Evolutionary conservation across 2,797 vertebrate species (phyloP).

Genomic region (Paguma larvata): DNA sequence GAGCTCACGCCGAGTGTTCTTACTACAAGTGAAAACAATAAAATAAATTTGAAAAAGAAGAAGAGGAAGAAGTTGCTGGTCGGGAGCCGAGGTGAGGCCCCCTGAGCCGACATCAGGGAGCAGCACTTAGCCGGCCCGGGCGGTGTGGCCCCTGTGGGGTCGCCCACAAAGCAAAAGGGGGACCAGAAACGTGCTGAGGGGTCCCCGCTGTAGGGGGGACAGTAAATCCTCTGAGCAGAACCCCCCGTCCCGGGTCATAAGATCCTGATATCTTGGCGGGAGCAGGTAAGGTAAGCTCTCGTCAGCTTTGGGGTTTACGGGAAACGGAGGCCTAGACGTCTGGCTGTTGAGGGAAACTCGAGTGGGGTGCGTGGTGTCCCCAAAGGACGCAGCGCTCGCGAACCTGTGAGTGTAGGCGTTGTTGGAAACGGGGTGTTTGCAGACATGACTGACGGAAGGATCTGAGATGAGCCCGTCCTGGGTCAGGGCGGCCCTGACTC

Average conservation of each 20-base stretch:
- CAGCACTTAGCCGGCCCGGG: background rate
- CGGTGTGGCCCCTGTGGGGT: background rate
- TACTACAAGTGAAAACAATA: fast-evolving
- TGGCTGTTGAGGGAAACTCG: background rate
- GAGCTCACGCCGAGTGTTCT: too few species aligned
- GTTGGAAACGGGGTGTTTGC: too few species aligned
- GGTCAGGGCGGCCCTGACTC: fast-evolving
- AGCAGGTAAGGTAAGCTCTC: background rate
- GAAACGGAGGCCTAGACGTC: fast-evolving
- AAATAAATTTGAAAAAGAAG: background rate
- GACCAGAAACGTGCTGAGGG: background rate
- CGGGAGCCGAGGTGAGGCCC: background rate
- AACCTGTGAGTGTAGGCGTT: background rate
- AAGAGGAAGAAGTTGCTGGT: background rate
- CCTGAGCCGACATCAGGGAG: background rate
- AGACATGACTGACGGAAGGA: too few species aligned
- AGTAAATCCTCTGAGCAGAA: fast-evolving
- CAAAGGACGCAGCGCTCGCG: fast-evolving
- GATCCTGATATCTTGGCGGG: too few species aligned
- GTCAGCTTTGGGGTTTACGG: background rate
- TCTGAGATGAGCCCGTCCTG: fast-evolving
- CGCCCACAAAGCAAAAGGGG: background rate
- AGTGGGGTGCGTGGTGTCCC: background rate
- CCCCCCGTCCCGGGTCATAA: too few species aligned
- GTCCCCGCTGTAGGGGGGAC: background rate